Base-by-base conservation (phyloP, 2,113 vertebrate genomes). In the Lepisosteus oculatus region DNA sequence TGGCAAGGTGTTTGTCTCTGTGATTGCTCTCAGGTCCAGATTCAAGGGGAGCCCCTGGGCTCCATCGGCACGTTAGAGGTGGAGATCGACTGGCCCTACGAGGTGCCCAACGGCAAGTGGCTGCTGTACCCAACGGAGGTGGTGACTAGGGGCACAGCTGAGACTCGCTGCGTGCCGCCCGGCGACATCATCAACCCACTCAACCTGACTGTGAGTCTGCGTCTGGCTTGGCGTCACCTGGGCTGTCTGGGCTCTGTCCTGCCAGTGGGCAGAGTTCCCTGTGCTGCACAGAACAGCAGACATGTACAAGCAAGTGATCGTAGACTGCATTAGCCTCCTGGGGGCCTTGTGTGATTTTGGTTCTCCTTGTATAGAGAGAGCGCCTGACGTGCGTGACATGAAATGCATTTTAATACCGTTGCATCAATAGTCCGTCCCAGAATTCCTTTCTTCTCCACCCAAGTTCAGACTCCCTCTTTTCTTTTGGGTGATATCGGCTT, bases 31-130 rank as follows among this genome's bases (percentile, higher is more conserved):
- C 17, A 29, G 17, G 17, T 29, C 17, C 17, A 29, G 1, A 29
- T 29, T 29, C 17, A 29, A 29, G 17, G 88, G 0, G 86, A 94
- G 61, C 88, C 90, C 0, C 85, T 97, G 77, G 89, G 90, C 44
- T 41, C 79, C 44, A 43, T 95, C 83, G 97, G 93, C 57, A 93
- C 86, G 8, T 88, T 98, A 68, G 79, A 89, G 67, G 82, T 99
- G 73, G 95, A 94, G 15, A 92, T 99, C 0, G 85, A 93, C 59
- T 99, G 97, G 97, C 97, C 97, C 2, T 89, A 84, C 8, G 97
- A 97, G 85, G 93, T 94, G 6, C 47, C 82, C 83, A 99, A 95
- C 0, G 95, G 95, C 57, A 99, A 99, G 65, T 99, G 97, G 97
- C 89, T 99, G 69, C 89, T 99, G 6, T 99, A 99, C 78, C 94